Evolutionary conservation across 2,888 invertebrate genomes (phyloP), one percentile per base, ranked within the genome.

Genomic region (Alcis repandata): DNA sequence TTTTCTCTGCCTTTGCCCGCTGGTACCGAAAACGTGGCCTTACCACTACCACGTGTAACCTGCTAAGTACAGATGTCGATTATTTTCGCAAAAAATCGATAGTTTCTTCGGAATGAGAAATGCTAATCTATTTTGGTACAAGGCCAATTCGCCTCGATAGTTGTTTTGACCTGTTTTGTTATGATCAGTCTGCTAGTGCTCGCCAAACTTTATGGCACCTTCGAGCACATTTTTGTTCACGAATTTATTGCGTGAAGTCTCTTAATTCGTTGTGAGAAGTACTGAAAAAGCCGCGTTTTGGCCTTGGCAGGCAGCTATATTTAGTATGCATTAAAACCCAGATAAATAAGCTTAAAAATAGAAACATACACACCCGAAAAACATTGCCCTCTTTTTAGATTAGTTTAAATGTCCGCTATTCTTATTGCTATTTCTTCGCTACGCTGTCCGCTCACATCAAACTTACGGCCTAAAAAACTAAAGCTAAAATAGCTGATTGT

Each of bases 121-220:
- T 33, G 17, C 17, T 51, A 9, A 41, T 59, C 40, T 49, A 58
- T 52, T 58, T 63, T 32, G 45, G 52, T 17, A 11, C 63, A 63
- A 63, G 63, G 63, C 58, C 63, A 38, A 41, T 33, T 36, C 33
- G 9, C 20, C n/a, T n/a, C n/a, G 48, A 62, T 38, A 41, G 43
- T 53, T 53, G 48, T 41, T 59, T 54, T 59, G 53, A 41, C 54
- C 41, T 11, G 53, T 54, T 53, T 59, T 59, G 53, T 64, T 59
- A 41, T 46, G 63, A 43, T 56, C 20, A n/a, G 27, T 27, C 27
- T 27, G 27, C 36, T 51, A 7, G 3, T 49, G 10, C 15, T 1
- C 2, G 33, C 20, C 36, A n/a, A 45, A 51, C 36, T 51, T 51
- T 15, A 20, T 7, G 36, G 8, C 13, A 36, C 36, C 36, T 51